Percentiles rank a stretch among this genome's conserved stretches.
Evolutionary conservation across 1,140 invertebrate genomes (phyloP).

Genomic region (Drosophila fuyamai): DNA sequence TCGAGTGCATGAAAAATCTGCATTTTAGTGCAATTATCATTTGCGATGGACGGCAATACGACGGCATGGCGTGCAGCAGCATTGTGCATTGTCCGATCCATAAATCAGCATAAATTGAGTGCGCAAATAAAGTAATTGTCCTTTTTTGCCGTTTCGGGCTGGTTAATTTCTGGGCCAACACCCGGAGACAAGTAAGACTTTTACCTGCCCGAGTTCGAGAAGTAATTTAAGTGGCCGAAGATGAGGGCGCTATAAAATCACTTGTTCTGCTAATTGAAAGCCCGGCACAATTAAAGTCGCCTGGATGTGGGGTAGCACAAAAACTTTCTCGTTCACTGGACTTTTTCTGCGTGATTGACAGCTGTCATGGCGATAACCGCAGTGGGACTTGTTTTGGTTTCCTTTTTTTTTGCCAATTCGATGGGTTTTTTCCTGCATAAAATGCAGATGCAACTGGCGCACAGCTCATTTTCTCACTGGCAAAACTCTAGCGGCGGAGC

Average conservation of each 20-base stretch:
- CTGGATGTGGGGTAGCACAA: slow-evolving; percentile 16
- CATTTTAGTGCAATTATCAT: slow-evolving; percentile 80
- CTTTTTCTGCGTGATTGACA: slow-evolving; percentile 61
- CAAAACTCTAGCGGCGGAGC: slow-evolving; percentile 7
- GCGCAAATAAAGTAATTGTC: slow-evolving; percentile 80
- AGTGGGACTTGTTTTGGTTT: slow-evolving; percentile 58
- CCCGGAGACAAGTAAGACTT: slow-evolving; percentile 46
- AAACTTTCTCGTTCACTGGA: slow-evolving; percentile 49
- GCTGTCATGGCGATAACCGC: slow-evolving; percentile 80
- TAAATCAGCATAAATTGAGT: slow-evolving; percentile 77
- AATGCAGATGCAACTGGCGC: slow-evolving; percentile 71
- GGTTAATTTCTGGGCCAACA: slow-evolving; percentile 75
- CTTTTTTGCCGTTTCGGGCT: slow-evolving; percentile 46
- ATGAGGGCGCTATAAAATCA: slow-evolving; percentile 75
- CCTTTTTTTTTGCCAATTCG: slow-evolving; percentile 19
- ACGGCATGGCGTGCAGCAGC: slow-evolving; percentile 18
- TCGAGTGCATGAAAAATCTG: slow-evolving; percentile 35
- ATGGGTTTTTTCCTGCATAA: slow-evolving; percentile 52
- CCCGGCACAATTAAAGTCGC: slow-evolving; percentile 60
- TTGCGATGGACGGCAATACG: slow-evolving; percentile 39
- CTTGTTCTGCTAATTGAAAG: slow-evolving; percentile 76
- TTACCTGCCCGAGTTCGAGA: slow-evolving; percentile 40
- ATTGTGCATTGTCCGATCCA: slow-evolving; percentile 38
- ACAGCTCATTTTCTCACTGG: slow-evolving; percentile 72
- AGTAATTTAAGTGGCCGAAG: slow-evolving; percentile 16